Conservation (phyloP, 2,888 invertebrate species). For the Andrena flavipes region DNA sequence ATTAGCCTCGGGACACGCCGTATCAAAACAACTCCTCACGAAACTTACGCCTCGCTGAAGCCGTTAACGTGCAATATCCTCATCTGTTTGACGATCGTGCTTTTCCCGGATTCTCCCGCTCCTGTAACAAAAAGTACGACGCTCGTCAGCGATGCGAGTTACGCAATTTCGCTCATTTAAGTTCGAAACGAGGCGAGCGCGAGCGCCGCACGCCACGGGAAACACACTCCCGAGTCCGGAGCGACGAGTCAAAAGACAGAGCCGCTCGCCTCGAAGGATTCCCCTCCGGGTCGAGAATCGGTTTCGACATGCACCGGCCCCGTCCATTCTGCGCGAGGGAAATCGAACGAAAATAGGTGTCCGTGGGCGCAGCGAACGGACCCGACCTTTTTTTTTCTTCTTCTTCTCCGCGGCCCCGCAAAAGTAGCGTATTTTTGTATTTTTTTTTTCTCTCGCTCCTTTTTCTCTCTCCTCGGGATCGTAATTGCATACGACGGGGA, state of each 20-base stretch:
- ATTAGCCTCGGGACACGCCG: background rate
- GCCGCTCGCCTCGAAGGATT: slow-evolving; percentile 10
- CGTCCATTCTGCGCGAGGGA: background rate
- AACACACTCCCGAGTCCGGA: background rate
- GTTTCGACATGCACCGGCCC: too few species aligned
- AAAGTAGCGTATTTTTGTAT: background rate
- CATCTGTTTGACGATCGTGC: slow-evolving; percentile 99
- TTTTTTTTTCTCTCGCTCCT: background rate
- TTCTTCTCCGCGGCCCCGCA: background rate
- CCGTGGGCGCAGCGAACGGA: background rate
- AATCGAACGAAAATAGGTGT: slow-evolving; percentile 21
- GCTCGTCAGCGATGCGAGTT: background rate
- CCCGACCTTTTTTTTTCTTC: background rate
- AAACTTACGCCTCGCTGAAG: slow-evolving; percentile 95
- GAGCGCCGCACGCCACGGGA: too few species aligned
- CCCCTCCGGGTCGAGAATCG: background rate
- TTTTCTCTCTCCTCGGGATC: slow-evolving; percentile 17
- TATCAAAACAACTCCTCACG: background rate
- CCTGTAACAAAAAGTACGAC: slow-evolving; percentile 85
- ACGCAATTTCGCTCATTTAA: background rate
- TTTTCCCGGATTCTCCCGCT: slow-evolving; percentile 99
- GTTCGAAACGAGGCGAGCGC: background rate
- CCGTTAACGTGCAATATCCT: slow-evolving; percentile 99
- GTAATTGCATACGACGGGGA: slow-evolving; percentile 66
- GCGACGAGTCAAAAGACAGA: slow-evolving; percentile 2